Base-by-base conservation (phyloP, 2,113 vertebrate species). In the Pelmatolapia mariae region DNA sequence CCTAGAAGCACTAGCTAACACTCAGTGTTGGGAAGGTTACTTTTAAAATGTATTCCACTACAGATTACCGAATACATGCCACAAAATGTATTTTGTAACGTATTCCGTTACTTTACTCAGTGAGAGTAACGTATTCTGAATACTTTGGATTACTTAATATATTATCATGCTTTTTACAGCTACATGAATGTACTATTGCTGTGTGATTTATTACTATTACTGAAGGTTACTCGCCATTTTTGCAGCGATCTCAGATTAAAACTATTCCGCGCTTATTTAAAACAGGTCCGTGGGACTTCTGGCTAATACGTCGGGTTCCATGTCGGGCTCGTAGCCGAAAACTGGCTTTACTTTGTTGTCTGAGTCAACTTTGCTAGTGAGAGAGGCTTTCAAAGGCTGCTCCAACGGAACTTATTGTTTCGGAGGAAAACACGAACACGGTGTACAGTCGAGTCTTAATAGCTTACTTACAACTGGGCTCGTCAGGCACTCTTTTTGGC, bases 401-500 rank as follows among this genome's bases (percentile, higher is more conserved):
- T 29, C 4, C 0, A 59, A 29, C 4, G 1, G 0, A 9, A 59
- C 3, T 16, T 57, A 9, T 57, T 57, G 56, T 57, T 57, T 57
- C 13, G 3, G 56, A 57, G 56, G 4, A 16, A 16, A 57, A 57
- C 56, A 29, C 3, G 0, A 29, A 29, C 7, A 57, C 3, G 0
- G 13, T 2, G 24, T 29, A 57, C 13, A 59, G 56, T 29, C 7
- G 29, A 31, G 29, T 31, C 29, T 31, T 31, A 31, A 31, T 5
- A 31, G 29, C 29, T 6, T 31, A 31, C 3, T 59, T 29, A 16
- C 13, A 59, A 3, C 56, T 59, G 56, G 24, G 24, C 24, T 57
- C 3, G 13, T 16, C 56, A 16, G 56, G 24, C 24, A 5, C 56
- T 57, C 56, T 29, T 57, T 0, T 0, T 29, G 24, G 56, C 56